Evolutionary conservation across 2,888 invertebrate genomes (phyloP).

Genomic region (Uloborus plumipes): DNA sequence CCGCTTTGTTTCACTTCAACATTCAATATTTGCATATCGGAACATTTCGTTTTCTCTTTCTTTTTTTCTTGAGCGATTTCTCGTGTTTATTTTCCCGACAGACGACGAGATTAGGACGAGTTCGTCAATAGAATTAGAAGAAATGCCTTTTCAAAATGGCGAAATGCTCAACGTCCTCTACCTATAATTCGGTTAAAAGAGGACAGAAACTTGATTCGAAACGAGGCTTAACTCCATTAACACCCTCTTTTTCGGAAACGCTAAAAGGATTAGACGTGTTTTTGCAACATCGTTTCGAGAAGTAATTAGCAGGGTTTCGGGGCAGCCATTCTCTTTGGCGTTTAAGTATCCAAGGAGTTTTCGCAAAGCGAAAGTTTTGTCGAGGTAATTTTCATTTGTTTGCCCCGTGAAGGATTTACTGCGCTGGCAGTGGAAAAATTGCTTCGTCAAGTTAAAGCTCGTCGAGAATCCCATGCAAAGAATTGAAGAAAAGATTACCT

Average conservation of each 20-base stretch:
- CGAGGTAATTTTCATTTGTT: conserved; percentile 22
- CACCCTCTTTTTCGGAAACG: conserved; percentile 34
- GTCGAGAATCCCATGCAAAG: too few relatives aligned
- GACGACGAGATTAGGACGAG: not conserved
- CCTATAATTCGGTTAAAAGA: conserved; percentile 46
- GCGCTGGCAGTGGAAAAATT: not conserved
- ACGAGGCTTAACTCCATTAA: conserved; percentile 51
- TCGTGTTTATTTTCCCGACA: conserved; percentile 12
- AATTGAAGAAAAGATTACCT: too few relatives aligned
- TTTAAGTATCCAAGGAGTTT: conserved; percentile 10
- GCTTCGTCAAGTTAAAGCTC: too few relatives aligned
- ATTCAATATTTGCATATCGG: conserved; percentile 22
- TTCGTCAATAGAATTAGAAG: conserved; percentile 10
- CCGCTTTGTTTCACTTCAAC: not conserved
- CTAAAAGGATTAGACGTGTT: conserved; percentile 52
- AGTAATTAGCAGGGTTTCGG: conserved; percentile 38
- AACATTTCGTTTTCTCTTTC: conserved; percentile 3
- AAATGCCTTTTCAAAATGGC: conserved; percentile 14
- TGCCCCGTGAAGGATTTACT: conserved; percentile 12
- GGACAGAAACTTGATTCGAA: conserved; percentile 27
- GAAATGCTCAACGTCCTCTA: not conserved
- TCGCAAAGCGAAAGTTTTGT: conserved; percentile 17
- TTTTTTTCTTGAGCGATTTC: not conserved
- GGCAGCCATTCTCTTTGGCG: conserved; percentile 18
- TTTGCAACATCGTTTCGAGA: conserved; percentile 48